Evolutionary conservation across 2,797 vertebrate genomes (phyloP).

Genomic region (Xyrichtys novacula): DNA sequence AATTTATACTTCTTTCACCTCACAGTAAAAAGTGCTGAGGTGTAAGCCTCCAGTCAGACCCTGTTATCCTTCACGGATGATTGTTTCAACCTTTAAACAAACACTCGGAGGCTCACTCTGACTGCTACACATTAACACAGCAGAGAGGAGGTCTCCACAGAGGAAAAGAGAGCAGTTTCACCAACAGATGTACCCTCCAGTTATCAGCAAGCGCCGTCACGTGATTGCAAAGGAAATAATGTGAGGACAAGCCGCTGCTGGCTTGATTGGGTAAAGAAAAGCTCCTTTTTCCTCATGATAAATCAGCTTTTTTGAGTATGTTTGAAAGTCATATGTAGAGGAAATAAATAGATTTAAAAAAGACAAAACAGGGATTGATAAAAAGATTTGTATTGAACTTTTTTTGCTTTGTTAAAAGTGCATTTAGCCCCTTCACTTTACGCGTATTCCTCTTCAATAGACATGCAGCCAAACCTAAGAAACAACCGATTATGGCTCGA

Average conservation of each 20-base stretch:
- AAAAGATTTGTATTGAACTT: too few relatives aligned
- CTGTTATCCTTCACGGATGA: constrained; percentile 20
- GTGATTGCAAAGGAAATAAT: neutral
- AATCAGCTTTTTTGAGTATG: too few relatives aligned
- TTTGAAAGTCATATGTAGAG: too few relatives aligned
- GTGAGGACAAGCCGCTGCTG: neutral
- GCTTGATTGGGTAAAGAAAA: neutral
- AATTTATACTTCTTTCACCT: neutral
- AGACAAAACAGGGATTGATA: too few relatives aligned
- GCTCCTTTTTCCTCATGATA: too few relatives aligned
- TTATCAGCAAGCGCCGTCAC: constrained; percentile 20
- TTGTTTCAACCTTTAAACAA: constrained; percentile 39
- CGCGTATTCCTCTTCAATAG: neutral
- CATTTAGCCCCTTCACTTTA: neutral
- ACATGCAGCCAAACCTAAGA: neutral
- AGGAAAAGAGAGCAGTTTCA: constrained; percentile 37
- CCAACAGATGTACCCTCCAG: constrained; percentile 15
- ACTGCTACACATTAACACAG: constrained; percentile 35
- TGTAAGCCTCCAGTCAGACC: constrained; percentile 19
- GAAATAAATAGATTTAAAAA: too few relatives aligned
- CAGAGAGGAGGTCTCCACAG: constrained; percentile 42
- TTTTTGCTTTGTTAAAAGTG: too few relatives aligned
- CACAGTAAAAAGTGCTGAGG: neutral
- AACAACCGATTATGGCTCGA: neutral
- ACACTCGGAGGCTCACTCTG: constrained; percentile 52